Evolutionary conservation across 2,797 vertebrate genomes (phyloP).

Genomic region (Parauchenoglanis ngamensis): DNA sequence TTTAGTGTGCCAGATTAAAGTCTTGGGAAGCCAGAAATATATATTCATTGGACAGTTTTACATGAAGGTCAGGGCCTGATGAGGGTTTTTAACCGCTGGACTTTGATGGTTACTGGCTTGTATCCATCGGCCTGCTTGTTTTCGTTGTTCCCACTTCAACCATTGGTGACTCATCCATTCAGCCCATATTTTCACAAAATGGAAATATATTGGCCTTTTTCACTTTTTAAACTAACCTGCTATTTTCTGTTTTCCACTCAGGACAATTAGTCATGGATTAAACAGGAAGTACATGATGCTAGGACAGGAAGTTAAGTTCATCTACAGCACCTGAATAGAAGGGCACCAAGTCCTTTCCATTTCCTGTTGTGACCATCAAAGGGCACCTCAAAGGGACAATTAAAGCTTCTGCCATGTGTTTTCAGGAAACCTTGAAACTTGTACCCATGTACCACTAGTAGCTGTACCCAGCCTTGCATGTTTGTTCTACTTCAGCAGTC

Average conservation of each 20-base stretch:
- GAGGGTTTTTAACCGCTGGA: constrained; percentile 11
- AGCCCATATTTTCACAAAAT: background rate
- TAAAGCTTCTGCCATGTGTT: constrained; percentile 18
- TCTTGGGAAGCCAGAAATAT: background rate
- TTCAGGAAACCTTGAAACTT: constrained; percentile 1
- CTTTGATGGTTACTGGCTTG: constrained; percentile 11
- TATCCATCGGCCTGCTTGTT: background rate
- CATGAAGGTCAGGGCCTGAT: background rate
- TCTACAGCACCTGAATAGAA: background rate
- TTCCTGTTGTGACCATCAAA: constrained; percentile 34
- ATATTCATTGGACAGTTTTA: background rate
- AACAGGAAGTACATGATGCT: constrained; percentile 17
- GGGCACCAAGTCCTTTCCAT: constrained; percentile 14
- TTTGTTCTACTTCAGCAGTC: background rate
- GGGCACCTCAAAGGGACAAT: constrained; percentile 4
- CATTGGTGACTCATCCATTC: constrained; percentile 22
- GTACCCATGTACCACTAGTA: background rate
- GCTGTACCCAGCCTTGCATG: background rate
- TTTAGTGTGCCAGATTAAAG: background rate
- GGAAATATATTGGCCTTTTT: background rate
- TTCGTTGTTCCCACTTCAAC: background rate
- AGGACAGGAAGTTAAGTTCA: constrained; percentile 19
- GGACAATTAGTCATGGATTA: background rate
- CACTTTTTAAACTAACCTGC: background rate
- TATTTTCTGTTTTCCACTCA: background rate